These are phyloP conservation scores for Campopleginae sp. DNA, from an alignment of 2,888 invertebrate species.

Conservation along the genomic window DNA sequence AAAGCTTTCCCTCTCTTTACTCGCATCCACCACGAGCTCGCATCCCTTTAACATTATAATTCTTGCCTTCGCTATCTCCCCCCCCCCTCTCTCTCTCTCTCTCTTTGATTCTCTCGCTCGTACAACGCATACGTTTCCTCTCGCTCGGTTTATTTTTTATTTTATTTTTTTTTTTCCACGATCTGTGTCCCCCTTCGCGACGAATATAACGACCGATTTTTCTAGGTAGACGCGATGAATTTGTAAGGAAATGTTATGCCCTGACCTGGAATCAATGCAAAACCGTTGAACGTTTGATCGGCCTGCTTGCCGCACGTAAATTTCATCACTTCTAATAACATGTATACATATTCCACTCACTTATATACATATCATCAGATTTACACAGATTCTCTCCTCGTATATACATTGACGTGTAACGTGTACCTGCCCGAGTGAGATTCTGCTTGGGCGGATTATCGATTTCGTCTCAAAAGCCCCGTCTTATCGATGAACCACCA, in stretches of 20 bases:
- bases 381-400: background rate
- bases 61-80: conserved; percentile 72
- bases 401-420: background rate
- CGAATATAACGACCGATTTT: conserved; percentile 78
- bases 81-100: conserved; percentile 55
- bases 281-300: conserved; percentile 76
- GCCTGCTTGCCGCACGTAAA: conserved; percentile 43
- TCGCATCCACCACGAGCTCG: conserved; percentile 74
- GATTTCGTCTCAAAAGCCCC: conserved; percentile 69
- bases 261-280: conserved; percentile 80
- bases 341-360: background rate
- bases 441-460: conserved; percentile 76
- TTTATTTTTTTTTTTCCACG: conserved; percentile 57
- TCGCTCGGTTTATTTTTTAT: conserved; percentile 61
- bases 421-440: conserved; percentile 57
- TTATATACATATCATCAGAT: background rate
- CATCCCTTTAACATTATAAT: conserved; percentile 84
- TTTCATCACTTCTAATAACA: conserved; percentile 48
- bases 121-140: conserved; percentile 45
- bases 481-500: conserved; percentile 72
- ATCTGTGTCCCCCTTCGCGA: conserved; percentile 69
- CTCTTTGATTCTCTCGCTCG: conserved; percentile 54
- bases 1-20: conserved; percentile 70
- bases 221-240: conserved; percentile 75
- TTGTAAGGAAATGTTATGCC: conserved; percentile 81